Base-by-base conservation (phyloP, 2,113 vertebrate genomes). In the Xyrauchen texanus region DNA sequence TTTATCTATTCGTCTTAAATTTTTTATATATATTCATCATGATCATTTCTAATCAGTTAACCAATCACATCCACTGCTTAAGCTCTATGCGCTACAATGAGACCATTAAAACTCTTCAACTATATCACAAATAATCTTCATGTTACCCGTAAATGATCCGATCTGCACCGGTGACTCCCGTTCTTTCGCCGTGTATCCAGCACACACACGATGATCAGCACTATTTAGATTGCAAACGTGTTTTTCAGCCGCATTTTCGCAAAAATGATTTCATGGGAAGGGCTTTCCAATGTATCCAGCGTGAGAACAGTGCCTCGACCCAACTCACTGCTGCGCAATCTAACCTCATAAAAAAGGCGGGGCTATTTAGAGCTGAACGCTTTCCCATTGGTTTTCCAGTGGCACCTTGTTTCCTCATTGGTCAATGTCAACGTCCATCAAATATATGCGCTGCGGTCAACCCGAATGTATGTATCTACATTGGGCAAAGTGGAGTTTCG, bases 251-350 rank as follows among this genome's bases (percentile, higher is more conserved):
- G 53, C 74, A 76, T 76, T 55, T 15, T 76, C 62, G 21, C 60
- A n/a, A 11, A 11, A 51, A 52, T 52, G 45, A 5, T 65, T 68
- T 84, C 62, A 47, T 16, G 68, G 82, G 44, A 78, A 62, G 10
- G 47, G 66, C 55, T 81, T 76, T 83, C 78, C 72, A 76, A 4
- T 61, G 63, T 12, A 71, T 79, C 68, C 77, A 79, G 77, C 77
- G 68, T 76, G 74, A 76, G 74, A 76, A 53, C 74, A 55, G 62
- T 61, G 34, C 61, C 4, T 76, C 49, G n/a, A 16, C 74, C 51
- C 62, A 53, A 42, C 51, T 49, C 49, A 55, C 73, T 8, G 7
- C 47, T 7, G 49, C 74, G 16, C 47, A 2, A 53, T 55, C 74
- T 76, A 49, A 80, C 69, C 3, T 60, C 52, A 5, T 58, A 44